A percentile compares a stretch with the other conserved stretches of the same genome.
Evolutionary conservation across 2,888 invertebrate species (phyloP).

Genomic region (Theretra japonica): DNA sequence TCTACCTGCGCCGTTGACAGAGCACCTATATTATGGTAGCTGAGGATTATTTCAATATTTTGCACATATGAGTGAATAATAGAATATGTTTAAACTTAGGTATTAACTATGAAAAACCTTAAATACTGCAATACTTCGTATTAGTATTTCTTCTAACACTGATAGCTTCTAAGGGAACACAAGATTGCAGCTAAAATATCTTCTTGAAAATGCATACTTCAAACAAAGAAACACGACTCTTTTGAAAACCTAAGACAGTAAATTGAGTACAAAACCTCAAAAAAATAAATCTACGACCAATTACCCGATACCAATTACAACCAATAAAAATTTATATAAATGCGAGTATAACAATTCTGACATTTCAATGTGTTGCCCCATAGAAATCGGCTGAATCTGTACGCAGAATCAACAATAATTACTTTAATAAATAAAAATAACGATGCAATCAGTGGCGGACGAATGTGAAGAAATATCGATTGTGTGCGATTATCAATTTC

Average conservation of each 20-base stretch:
- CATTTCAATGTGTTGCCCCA: background rate
- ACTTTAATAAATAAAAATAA: conserved; percentile 9
- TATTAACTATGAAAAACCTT: no score
- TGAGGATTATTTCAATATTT: background rate
- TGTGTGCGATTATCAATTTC: background rate
- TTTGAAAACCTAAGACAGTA: background rate
- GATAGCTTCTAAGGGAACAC: background rate
- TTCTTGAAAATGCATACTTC: background rate
- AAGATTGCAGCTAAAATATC: background rate
- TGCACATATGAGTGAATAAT: background rate
- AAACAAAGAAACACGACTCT: no score
- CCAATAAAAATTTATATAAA: conserved; percentile 3
- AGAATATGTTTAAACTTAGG: no score
- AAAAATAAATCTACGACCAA: background rate
- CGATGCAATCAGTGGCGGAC: background rate
- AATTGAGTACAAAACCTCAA: background rate
- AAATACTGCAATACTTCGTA: no score
- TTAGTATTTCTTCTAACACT: no score
- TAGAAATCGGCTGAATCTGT: conserved; percentile 2
- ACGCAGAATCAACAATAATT: conserved; percentile 16
- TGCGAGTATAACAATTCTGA: background rate
- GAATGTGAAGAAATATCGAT: background rate
- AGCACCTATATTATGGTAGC: background rate
- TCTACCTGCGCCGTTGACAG: conserved; percentile 24
- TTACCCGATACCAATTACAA: background rate